These are phyloP conservation scores for Zygaena filipendulae DNA, from an alignment of 2,888 invertebrate species.

Conservation along the genomic window DNA sequence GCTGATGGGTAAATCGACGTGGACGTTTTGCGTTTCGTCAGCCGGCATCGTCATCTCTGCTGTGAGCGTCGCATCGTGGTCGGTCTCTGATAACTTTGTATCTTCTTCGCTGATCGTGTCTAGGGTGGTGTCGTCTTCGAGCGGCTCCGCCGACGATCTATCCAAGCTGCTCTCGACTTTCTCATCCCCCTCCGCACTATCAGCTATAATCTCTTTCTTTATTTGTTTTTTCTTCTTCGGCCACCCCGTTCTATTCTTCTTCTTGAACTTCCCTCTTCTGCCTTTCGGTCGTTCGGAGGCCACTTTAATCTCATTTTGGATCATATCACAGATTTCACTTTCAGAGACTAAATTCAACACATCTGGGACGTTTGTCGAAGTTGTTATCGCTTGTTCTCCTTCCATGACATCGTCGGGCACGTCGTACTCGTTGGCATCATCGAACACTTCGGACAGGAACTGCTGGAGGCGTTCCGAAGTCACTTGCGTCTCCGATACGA, in stretches of 20 bases:
- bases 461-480: constrained; percentile 48
- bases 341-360: constrained; percentile 51
- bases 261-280: constrained; percentile 67
- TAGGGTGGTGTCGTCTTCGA: constrained; percentile 39
- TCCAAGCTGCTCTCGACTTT: constrained; percentile 36
- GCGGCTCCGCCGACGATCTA: constrained; percentile 38
- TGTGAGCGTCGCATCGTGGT: constrained; percentile 24
- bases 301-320: constrained; percentile 43
- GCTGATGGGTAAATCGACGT: constrained; percentile 8
- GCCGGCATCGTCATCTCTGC: constrained; percentile 21
- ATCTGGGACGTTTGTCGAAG: constrained; percentile 47
- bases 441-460: constrained; percentile 54
- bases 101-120: constrained; percentile 43
- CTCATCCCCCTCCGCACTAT: constrained; percentile 30
- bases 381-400: constrained; percentile 37
- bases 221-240: constrained; percentile 66
- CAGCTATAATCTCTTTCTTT: constrained; percentile 39
- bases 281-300: constrained; percentile 30
- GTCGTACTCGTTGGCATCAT: constrained; percentile 54
- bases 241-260: constrained; percentile 87
- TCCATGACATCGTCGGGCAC: constrained; percentile 53
- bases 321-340: constrained; percentile 49
- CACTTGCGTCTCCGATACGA: constrained; percentile 37
- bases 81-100: constrained; percentile 27
- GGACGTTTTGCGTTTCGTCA: constrained; percentile 12